Conservation (phyloP, 2,797 vertebrate genomes). For the Prunella strophiata region DNA sequence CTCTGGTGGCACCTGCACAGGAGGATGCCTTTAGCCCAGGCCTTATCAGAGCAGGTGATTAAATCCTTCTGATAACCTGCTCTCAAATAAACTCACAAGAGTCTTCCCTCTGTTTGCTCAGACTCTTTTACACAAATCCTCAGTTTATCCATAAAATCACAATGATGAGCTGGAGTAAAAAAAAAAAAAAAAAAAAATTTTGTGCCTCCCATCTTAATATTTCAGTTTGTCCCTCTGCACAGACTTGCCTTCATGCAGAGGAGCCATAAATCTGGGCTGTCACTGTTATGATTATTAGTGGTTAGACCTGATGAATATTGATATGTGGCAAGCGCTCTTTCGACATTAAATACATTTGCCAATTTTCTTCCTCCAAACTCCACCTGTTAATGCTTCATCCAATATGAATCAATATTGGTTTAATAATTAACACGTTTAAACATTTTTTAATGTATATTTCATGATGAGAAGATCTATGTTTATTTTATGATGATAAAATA, state of each 20-base stretch:
- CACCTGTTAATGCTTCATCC: constrained; percentile 78
- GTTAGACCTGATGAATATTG: constrained; percentile 81
- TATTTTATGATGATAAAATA: constrained; percentile 85
- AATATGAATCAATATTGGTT: constrained; percentile 84
- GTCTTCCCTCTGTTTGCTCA: constrained; percentile 37
- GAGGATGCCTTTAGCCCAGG: neutral
- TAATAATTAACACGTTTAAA: constrained; percentile 85
- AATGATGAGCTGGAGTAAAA: neutral
- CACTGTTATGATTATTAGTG: constrained; percentile 80
- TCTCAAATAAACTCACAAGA: neutral
- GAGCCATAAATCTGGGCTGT: constrained; percentile 74
- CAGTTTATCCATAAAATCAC: constrained; percentile 42
- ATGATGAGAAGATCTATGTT: constrained; percentile 79
- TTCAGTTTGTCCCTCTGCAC: constrained; percentile 23
- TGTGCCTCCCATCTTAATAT: constrained; percentile 26
- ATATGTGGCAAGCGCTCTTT: constrained; percentile 74
- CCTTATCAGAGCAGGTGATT: neutral
- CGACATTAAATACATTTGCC: constrained; percentile 80
- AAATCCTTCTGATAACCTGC: neutral
- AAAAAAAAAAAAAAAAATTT: neutral
- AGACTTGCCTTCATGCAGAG: constrained; percentile 5
- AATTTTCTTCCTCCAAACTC: constrained; percentile 70
- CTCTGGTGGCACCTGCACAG: neutral
- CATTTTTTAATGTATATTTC: constrained; percentile 84
- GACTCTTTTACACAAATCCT: neutral